These are phyloP conservation scores for Helleia helle DNA, from an alignment of 2,888 invertebrate genomes.

Conservation along the genomic window DNA sequence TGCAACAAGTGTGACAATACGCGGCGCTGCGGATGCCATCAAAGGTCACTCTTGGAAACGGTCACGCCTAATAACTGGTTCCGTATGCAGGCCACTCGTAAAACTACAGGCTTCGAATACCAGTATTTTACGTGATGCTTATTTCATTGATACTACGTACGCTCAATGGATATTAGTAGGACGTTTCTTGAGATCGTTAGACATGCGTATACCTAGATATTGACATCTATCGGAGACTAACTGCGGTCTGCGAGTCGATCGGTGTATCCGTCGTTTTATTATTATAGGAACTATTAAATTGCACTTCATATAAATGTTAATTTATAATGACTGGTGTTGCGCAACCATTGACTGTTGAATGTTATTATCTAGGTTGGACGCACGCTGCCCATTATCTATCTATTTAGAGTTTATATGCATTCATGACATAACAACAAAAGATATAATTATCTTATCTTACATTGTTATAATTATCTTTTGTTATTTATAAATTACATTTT, in stretches of 20 bases:
- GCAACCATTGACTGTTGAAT: too few species aligned
- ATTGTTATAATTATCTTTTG: too few species aligned
- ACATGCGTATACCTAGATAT: not conserved
- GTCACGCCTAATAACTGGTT: slow-evolving; percentile 75
- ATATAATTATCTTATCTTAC: too few species aligned
- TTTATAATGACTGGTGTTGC: not conserved
- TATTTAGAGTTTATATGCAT: too few species aligned
- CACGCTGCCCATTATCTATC: too few species aligned
- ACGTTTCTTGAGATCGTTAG: slow-evolving; percentile 17
- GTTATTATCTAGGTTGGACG: too few species aligned
- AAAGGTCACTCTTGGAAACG: slow-evolving; percentile 73
- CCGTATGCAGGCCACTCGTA: slow-evolving; percentile 67
- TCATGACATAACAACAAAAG: too few species aligned
- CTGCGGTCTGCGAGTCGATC: too few species aligned
- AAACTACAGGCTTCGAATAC: slow-evolving; percentile 64
- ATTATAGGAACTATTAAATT: not conserved
- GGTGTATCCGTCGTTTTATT: slow-evolving; percentile 1
- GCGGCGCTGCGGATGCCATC: slow-evolving; percentile 49
- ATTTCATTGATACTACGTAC: slow-evolving; percentile 53
- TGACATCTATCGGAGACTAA: not conserved
- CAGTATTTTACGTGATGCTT: slow-evolving; percentile 66
- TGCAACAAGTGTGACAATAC: slow-evolving; percentile 62
- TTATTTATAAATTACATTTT: too few species aligned
- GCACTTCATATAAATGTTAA: not conserved
- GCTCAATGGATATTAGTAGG: slow-evolving; percentile 44